A percentile compares a stretch with the other conserved stretches of the same genome.
Evolutionary conservation across 2,113 vertebrate genomes (phyloP).

Genomic region (Passer domesticus): DNA sequence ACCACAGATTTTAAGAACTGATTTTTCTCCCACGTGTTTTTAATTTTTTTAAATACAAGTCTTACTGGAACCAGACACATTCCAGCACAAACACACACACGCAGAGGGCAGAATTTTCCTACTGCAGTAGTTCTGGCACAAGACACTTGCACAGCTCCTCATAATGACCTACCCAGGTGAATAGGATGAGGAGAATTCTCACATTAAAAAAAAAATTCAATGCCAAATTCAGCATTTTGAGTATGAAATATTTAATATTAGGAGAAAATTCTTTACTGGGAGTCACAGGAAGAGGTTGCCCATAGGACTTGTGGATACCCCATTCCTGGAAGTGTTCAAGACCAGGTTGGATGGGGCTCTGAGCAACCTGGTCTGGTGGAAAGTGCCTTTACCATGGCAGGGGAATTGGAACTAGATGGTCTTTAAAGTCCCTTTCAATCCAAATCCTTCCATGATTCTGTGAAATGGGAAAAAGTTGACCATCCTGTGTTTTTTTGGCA

Average conservation of each 20-base stretch:
- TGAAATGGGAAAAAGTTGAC: neutral
- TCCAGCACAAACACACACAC: neutral
- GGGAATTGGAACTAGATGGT: neutral
- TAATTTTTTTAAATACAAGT: neutral
- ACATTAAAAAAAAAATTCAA: neutral
- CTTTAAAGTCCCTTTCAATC: neutral
- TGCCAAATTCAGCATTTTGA: neutral
- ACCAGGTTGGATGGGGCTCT: neutral
- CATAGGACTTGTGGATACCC: neutral
- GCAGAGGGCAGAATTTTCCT: neutral
- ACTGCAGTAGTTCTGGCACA: neutral
- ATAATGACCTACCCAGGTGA: neutral
- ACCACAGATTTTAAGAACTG: neutral
- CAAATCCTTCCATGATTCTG: neutral
- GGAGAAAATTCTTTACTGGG: neutral
- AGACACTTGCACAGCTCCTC: neutral
- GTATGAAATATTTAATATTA: neutral
- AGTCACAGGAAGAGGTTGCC: neutral
- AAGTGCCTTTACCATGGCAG: neutral
- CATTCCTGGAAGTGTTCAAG: neutral
- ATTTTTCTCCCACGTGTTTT: neutral
- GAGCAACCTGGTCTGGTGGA: neutral
- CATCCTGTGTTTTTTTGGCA: neutral
- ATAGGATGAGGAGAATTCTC: neutral
- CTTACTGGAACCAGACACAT: constrained; percentile 3